phyloP scores from a whole-genome alignment of 2,888 invertebrate genomes.

The Chymomyza procnemis region DNA sequence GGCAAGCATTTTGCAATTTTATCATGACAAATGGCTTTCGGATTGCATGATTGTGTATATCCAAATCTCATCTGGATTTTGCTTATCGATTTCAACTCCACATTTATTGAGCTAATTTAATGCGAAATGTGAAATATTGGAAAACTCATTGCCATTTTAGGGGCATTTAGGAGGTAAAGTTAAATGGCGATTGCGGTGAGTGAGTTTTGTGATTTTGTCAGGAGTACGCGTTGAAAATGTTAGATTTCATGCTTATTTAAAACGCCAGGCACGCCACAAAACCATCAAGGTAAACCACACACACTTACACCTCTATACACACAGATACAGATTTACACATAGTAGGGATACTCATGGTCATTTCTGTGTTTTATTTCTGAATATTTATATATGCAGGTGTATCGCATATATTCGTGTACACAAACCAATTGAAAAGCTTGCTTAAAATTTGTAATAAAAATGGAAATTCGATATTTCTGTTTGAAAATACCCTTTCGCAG shows the following conservation, averaged over 20 bases:
- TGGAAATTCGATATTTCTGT: neutral
- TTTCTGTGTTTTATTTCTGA: too few species aligned
- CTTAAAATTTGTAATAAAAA: neutral
- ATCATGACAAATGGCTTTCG: slow-evolving; percentile 1
- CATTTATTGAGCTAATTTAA: neutral
- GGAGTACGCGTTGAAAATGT: slow-evolving; percentile 40
- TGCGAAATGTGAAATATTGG: neutral
- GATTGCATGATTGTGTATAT: neutral
- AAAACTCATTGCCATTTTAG: neutral
- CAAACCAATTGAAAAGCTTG: neutral
- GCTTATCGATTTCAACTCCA: neutral
- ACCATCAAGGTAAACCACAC: slow-evolving; percentile 45
- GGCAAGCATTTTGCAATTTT: neutral
- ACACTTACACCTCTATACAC: slow-evolving; percentile 25
- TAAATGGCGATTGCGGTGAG: slow-evolving; percentile 19
- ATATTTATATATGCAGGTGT: neutral
- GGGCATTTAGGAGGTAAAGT: neutral
- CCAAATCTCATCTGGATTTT: neutral
- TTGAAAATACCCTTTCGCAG: neutral
- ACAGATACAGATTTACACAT: slow-evolving; percentile 19
- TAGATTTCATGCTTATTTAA: slow-evolving; percentile 44
- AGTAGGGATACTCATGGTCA: too few species aligned
- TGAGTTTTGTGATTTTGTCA: slow-evolving; percentile 49
- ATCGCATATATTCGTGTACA: neutral
- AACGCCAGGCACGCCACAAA: slow-evolving; percentile 60